Evolutionary conservation across 2,888 invertebrate genomes (phyloP), one percentile per base, ranked within the genome.

Genomic region (Volucella bombylans): DNA sequence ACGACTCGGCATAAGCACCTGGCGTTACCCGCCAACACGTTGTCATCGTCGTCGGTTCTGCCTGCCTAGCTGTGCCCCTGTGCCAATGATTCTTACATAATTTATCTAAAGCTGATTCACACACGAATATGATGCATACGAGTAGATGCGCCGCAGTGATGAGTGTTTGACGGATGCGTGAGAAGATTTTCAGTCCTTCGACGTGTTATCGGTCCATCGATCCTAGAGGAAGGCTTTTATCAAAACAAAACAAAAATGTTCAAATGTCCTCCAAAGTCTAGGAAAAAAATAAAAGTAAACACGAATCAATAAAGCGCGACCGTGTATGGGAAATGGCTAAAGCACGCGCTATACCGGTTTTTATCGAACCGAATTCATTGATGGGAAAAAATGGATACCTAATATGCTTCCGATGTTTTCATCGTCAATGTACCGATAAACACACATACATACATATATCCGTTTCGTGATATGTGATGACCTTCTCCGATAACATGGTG

Each of bases 11-110:
- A 65, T 72, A 71, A 67, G 79, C 72, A 79, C 79, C 79, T 79
- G 79, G 79, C 72, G 79, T 79, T 79, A 79, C 79, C 79, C 79
- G 72, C 79, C 65, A 72, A 79, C 79, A 79, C 72, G 65, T 61
- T 79, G 57, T 65, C 31, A 6, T 31, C 31, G 6, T 31, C 6
- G 6, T 31, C 18, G 72, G 43, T 64, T 67, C 59, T 11, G 62
- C 59, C 65, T 59, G 62, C 61, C 52, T 31, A 6, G 31, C 31
- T 31, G 31, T 31, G 39, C 79, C 52, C 72, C n/a, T n/a, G n/a
- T 39, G 59, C 52, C 65, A 47, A 59, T 54, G 67, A 41, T 79
- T 72, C 65, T 79, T 79, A 65, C 67, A 72, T 72, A 72, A 79
- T 72, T 61, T 45, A 65, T 41, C 61, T 68, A 38, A 47, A 50